Conservation (phyloP, 2,888 invertebrate genomes). For the Gandaritis pyraliata region DNA sequence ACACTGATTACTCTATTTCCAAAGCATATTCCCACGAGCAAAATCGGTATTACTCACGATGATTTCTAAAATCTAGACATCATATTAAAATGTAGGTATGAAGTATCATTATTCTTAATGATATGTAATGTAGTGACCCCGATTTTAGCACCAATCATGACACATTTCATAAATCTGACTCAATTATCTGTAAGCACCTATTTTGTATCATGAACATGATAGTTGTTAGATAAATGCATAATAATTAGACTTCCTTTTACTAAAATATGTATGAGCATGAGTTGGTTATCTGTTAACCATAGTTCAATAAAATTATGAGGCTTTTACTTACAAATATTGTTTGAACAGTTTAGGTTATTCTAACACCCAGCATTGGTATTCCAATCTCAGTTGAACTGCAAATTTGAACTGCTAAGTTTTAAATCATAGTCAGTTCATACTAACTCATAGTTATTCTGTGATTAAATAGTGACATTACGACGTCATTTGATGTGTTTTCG, state of each 20-base stretch:
- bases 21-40: slow-evolving; percentile 28
- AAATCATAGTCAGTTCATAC: too few species aligned
- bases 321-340: too few species aligned
- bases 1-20: slow-evolving; percentile 30
- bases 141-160: slow-evolving; percentile 34
- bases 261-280: neutral
- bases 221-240: slow-evolving; percentile 4
- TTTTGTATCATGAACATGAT: slow-evolving; percentile 7
- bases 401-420: too few species aligned
- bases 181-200: slow-evolving; percentile 13
- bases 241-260: slow-evolving; percentile 1
- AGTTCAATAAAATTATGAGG: too few species aligned
- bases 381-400: too few species aligned
- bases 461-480: too few species aligned
- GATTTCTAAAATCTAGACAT: slow-evolving; percentile 23
- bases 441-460: too few species aligned
- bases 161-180: slow-evolving; percentile 37
- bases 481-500: too few species aligned
- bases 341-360: too few species aligned
- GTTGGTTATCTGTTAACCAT: too few species aligned
- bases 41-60: slow-evolving; percentile 9
- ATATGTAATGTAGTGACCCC: slow-evolving; percentile 17
- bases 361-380: too few species aligned
- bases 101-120: slow-evolving; percentile 30
- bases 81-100: slow-evolving; percentile 28